Evolutionary conservation across 2,113 vertebrate species (phyloP), one percentile per base, ranked within the genome.

Genomic region (Oxyura jamaicensis): DNA sequence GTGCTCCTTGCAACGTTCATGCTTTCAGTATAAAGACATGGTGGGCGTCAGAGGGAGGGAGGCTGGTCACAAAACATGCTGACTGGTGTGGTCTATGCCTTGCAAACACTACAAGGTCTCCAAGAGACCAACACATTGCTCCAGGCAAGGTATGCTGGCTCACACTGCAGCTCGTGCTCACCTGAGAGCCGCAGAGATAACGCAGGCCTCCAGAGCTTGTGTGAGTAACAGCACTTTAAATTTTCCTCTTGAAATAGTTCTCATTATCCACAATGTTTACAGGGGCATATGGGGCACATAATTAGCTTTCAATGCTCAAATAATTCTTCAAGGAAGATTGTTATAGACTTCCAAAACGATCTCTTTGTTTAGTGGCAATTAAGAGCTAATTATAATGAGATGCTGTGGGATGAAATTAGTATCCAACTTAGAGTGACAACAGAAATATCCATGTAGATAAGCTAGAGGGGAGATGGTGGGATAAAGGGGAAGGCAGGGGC

Each of bases 341-440:
- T 92, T 94, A 71, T 4, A 60, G 91, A 85, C 83, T 86, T 94
- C 72, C 60, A 35, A 62, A 94, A 56, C 2, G 33, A 84, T 86
- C 65, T 69, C 52, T 59, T 48, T 92, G 91, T 92, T 92, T 92
- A 96, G 76, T 75, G 80, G 94, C 80, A 84, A 75, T 94, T 95
- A 93, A 83, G 60, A 90, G 48, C 91, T 95, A 83, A 90, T 86
- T 93, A 46, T 63, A 95, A 91, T 60, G 73, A 92, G 73, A 88
- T 88, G 76, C 68, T 90, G 50, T 3, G 18, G 94, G 72, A 76
- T 86, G 72, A 94, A 66, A 96, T 95, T 83, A 85, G 78, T 79
- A 86, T 73, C 44, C 85, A 53, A n/a, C 9, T 76, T 93, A 7
- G 39, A 95, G 42, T 3, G 16, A 55, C 66, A 82, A 56, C 11